Evolutionary conservation across 1,140 invertebrate genomes (phyloP).

Genomic region (Nasonia longicornis): DNA sequence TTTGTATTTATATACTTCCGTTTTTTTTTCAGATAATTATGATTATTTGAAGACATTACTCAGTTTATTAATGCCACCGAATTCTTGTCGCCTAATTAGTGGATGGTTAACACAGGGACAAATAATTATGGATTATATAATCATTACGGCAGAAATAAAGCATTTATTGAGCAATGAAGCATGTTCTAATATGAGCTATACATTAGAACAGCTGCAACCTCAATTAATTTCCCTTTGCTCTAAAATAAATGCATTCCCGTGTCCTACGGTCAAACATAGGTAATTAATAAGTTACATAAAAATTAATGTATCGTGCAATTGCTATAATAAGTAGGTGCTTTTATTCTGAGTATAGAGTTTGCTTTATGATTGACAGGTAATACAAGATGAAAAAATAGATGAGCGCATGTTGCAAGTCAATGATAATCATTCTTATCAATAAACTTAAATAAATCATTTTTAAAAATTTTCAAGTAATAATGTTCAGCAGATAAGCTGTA

Average conservation of each 20-base stretch:
- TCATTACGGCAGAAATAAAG: conserved; percentile 71
- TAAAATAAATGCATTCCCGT: conserved; percentile 74
- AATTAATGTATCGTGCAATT: neutral
- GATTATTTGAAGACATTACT: conserved; percentile 74
- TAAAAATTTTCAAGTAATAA: too few relatives aligned
- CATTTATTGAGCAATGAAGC: conserved; percentile 61
- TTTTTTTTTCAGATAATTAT: conserved; percentile 73
- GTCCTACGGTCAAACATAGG: conserved; percentile 74
- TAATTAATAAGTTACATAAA: conserved; percentile 53
- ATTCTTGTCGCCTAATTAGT: conserved; percentile 66
- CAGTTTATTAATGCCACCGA: conserved; percentile 64
- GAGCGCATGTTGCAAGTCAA: too few relatives aligned
- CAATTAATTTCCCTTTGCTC: conserved; percentile 74
- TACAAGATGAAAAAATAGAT: too few relatives aligned
- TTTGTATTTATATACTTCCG: neutral
- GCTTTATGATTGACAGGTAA: too few relatives aligned
- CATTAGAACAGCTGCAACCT: conserved; percentile 75
- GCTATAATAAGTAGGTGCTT: too few relatives aligned
- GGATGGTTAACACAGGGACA: conserved; percentile 76
- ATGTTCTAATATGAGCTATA: conserved; percentile 67
- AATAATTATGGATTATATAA: conserved; percentile 78
- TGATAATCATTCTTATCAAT: too few relatives aligned
- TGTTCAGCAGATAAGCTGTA: too few relatives aligned
- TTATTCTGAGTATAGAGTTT: too few relatives aligned
- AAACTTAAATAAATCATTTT: too few relatives aligned